A percentile compares a stretch with the other conserved stretches of the same genome.
These are phyloP conservation scores for Parnassius smintheus DNA, from an alignment of 2,888 invertebrate species.

Conservation along the genomic window DNA sequence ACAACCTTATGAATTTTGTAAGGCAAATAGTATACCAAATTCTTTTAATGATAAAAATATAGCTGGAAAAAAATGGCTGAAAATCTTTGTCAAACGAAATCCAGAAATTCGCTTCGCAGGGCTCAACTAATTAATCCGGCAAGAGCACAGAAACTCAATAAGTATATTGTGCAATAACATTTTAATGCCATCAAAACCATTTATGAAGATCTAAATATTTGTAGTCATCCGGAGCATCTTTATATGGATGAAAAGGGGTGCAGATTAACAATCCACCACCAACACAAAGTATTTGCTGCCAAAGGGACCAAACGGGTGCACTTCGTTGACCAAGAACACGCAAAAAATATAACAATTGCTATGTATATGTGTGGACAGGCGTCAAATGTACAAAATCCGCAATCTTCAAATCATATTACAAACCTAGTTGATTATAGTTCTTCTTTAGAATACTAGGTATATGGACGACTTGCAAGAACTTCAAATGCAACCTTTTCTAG, in stretches of 20 bases:
- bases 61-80: no score
- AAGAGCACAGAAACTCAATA: not conserved
- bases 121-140: not conserved
- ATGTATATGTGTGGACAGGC: constrained; percentile 1
- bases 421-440: no score
- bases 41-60: no score
- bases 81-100: no score
- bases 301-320: not conserved
- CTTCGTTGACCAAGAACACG: constrained; percentile 26
- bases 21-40: no score
- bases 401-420: no score
- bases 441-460: no score
- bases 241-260: not conserved
- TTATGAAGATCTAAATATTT: not conserved
- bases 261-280: not conserved
- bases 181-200: not conserved
- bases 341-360: constrained; percentile 31
- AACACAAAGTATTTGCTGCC: not conserved
- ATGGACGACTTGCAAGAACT: no score
- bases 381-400: no score
- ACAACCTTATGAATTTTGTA: no score
- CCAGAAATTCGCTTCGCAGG: no score
- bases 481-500: no score
- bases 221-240: not conserved
- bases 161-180: not conserved